Evolutionary conservation across 2,113 vertebrate species (phyloP).

Genomic region (Gulo gulo): DNA sequence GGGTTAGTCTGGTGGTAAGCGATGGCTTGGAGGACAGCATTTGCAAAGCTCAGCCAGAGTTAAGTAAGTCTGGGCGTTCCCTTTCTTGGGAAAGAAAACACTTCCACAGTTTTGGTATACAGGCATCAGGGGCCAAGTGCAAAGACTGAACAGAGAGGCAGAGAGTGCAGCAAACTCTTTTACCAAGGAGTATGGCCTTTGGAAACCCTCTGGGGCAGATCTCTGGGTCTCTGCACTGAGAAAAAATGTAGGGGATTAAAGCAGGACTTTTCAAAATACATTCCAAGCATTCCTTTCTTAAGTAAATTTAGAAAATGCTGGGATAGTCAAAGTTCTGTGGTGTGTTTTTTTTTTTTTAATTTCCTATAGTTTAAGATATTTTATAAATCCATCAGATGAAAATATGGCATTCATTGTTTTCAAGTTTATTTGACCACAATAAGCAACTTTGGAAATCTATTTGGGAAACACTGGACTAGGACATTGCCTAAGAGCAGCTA

Average conservation of each 20-base stretch:
- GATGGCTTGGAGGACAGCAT: not conserved
- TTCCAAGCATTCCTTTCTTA: not conserved
- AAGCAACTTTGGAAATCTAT: not conserved
- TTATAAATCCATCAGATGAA: not conserved
- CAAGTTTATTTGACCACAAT: not conserved
- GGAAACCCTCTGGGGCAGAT: not conserved
- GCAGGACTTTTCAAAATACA: not conserved
- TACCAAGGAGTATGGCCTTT: not conserved
- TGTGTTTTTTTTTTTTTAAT: not conserved
- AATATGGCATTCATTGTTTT: not conserved
- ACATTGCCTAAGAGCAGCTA: not conserved
- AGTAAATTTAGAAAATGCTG: not conserved
- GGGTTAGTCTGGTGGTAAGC: rapidly evolving
- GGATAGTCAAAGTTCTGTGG: not conserved
- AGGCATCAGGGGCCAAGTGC: no score
- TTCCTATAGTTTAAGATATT: not conserved
- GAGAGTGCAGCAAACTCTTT: not conserved
- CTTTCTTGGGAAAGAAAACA: not conserved
- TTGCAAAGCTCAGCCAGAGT: not conserved
- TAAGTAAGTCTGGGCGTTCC: not conserved
- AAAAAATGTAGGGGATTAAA: not conserved
- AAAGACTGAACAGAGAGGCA: not conserved
- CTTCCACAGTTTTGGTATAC: not conserved
- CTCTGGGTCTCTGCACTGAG: not conserved
- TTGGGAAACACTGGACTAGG: not conserved